These are phyloP conservation scores for Pseudoatta argentina DNA, from an alignment of 1,140 invertebrate species.

Conservation along the genomic window DNA sequence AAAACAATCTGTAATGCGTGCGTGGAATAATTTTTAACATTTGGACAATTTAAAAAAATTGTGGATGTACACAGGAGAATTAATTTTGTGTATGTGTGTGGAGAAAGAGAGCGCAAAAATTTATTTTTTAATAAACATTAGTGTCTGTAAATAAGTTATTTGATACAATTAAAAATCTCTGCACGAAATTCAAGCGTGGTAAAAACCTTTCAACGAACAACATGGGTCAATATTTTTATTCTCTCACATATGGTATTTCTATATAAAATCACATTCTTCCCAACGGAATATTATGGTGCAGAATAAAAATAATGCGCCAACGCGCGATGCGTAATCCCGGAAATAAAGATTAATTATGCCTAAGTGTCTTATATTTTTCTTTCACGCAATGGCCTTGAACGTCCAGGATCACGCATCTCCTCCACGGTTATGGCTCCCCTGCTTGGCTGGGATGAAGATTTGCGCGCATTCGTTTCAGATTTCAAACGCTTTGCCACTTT, in stretches of 20 bases:
- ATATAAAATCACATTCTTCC: neutral
- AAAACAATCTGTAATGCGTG: no score
- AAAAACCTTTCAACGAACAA: slow-evolving; percentile 11
- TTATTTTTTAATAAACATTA: neutral
- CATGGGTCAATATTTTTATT: neutral
- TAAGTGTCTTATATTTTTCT: slow-evolving; percentile 43
- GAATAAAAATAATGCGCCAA: slow-evolving; percentile 14
- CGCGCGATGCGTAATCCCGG: slow-evolving; percentile 38
- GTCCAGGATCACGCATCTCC: slow-evolving; percentile 22
- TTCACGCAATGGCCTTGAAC: neutral
- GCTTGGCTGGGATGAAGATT: slow-evolving; percentile 76
- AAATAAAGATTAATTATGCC: slow-evolving; percentile 59
- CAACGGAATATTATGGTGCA: neutral
- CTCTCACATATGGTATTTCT: neutral
- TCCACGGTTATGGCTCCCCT: slow-evolving; percentile 16
- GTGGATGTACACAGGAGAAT: no score
- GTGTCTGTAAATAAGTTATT: neutral
- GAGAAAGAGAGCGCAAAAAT: neutral
- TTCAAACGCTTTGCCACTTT: slow-evolving; percentile 92
- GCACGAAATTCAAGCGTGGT: neutral
- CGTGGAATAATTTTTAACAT: no score
- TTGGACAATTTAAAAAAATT: no score
- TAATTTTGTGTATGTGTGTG: no score
- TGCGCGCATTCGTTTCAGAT: slow-evolving; percentile 90
- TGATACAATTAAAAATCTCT: slow-evolving; percentile 12